These are phyloP conservation scores for Himalopsyche japonica DNA, from an alignment of 2,888 invertebrate genomes.

Conservation along the genomic window DNA sequence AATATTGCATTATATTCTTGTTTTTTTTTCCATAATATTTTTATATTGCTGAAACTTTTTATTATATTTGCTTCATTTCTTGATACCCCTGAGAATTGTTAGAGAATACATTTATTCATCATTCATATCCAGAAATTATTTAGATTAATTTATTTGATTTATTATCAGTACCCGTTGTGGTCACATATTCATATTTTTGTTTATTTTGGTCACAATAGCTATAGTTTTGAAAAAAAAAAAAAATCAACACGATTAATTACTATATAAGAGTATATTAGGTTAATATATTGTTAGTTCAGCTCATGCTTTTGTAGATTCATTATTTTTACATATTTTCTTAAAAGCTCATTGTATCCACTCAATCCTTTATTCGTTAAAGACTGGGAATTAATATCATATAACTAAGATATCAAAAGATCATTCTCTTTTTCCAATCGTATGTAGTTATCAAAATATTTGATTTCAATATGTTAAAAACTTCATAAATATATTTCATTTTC, in stretches of 20 bases:
- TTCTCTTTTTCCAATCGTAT: background rate
- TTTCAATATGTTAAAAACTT: background rate
- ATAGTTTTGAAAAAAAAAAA: too few species aligned
- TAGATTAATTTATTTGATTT: too few species aligned
- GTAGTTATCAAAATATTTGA: background rate
- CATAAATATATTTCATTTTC: background rate
- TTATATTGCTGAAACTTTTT: too few species aligned
- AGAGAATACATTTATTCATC: too few species aligned
- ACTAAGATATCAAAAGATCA: background rate
- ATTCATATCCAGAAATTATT: too few species aligned
- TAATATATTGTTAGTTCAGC: background rate
- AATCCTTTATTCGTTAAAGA: background rate
- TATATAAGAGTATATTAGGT: background rate
- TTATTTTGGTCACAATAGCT: background rate
- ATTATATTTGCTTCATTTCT: too few species aligned
- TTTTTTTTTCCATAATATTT: too few species aligned
- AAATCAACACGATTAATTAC: too few species aligned
- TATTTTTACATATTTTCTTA: background rate
- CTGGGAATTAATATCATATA: background rate
- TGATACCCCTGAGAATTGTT: too few species aligned
- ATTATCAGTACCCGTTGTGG: background rate
- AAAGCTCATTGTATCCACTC: background rate
- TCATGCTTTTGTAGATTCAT: background rate
- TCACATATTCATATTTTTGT: background rate
- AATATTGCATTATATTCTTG: too few species aligned